Evolutionary conservation across 2,113 vertebrate species (phyloP).

Genomic region (Scopus umbretta): DNA sequence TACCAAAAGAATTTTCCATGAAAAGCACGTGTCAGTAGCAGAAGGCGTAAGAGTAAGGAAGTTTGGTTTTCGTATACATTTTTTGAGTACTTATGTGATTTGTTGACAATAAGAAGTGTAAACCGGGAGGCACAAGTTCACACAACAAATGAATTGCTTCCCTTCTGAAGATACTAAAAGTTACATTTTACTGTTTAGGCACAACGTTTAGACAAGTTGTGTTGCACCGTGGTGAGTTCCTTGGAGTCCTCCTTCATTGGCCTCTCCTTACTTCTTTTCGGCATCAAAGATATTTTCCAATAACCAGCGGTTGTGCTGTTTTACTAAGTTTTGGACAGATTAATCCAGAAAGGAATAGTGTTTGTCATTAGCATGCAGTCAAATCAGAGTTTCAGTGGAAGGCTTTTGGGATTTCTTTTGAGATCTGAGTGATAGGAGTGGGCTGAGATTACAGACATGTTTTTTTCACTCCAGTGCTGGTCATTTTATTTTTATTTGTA

Average conservation of each 20-base stretch:
- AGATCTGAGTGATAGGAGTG: neutral
- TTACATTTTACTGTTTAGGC: neutral
- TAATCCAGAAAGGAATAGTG: neutral
- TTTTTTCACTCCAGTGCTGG: neutral
- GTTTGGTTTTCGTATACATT: neutral
- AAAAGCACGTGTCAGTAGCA: neutral
- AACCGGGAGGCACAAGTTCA: neutral
- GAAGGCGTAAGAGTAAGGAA: neutral
- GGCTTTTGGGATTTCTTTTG: neutral
- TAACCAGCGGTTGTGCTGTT: neutral
- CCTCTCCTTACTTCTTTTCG: neutral
- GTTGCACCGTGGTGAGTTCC: neutral
- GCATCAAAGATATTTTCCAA: neutral
- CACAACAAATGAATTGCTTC: accelerated
- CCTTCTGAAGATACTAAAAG: neutral
- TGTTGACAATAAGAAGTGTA: neutral
- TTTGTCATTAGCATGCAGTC: neutral
- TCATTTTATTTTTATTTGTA: neutral
- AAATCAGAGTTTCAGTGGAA: neutral
- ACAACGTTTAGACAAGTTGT: neutral
- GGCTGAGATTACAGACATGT: neutral
- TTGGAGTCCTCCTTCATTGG: neutral
- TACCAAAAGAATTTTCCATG: neutral
- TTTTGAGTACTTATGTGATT: neutral
- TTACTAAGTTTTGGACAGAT: neutral